A percentile compares a stretch with the other conserved stretches of the same genome.
Evolutionary conservation across 2,797 vertebrate species (phyloP).

Genomic region (Tokudaia tokunoshimensis): DNA sequence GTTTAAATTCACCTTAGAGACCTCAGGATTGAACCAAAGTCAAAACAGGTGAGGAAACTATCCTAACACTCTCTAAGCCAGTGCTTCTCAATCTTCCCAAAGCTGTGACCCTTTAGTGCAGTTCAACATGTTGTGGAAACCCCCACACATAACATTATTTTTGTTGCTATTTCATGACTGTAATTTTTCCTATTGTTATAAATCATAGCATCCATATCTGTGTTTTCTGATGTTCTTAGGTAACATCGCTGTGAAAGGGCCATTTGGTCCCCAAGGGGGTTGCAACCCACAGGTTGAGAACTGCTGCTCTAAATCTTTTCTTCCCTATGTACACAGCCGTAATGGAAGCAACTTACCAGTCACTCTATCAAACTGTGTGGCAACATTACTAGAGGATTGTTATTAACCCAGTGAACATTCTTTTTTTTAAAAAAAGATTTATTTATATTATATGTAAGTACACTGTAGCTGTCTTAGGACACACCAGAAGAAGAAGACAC

Average conservation of each 20-base stretch:
- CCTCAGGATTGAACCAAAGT: not conserved
- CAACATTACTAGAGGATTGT: not conserved
- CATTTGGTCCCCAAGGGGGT: not conserved
- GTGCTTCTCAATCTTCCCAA: not conserved
- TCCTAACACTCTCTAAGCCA: not conserved
- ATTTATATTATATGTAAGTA: too few relatives aligned
- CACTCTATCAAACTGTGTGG: conserved; percentile 36
- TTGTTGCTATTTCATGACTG: not conserved
- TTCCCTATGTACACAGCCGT: not conserved
- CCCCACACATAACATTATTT: not conserved
- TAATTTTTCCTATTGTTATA: not conserved
- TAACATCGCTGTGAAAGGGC: not conserved
- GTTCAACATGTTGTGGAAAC: not conserved
- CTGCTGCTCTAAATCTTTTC: not conserved
- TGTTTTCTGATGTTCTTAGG: not conserved
- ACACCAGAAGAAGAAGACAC: too few relatives aligned
- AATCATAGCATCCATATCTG: not conserved
- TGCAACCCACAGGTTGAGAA: not conserved
- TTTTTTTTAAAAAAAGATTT: not conserved
- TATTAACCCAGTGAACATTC: not conserved
- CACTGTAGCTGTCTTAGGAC: too few relatives aligned
- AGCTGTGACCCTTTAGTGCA: not conserved
- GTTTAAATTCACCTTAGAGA: not conserved
- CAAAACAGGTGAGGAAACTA: not conserved
- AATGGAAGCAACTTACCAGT: not conserved